Percentiles rank a stretch among this genome's conserved stretches.
Conservation (phyloP, 1,140 invertebrate genomes). For the Phenacoccus solenopsis region DNA sequence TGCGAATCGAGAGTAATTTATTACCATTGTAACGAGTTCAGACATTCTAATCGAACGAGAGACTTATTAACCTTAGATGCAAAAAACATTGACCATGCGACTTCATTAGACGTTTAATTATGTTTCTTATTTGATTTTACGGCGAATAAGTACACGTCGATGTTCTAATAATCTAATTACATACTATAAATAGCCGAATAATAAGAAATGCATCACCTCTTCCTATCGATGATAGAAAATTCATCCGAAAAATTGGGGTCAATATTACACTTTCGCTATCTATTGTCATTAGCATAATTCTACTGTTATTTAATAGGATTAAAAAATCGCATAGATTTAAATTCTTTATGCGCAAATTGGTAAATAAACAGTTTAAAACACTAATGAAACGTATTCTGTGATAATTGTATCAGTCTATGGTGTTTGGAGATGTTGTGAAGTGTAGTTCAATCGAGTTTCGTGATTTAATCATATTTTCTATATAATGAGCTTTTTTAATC, state of each 20-base stretch:
- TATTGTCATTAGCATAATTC: background rate
- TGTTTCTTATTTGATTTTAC: background rate
- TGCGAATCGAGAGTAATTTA: no score
- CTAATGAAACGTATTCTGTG: no score
- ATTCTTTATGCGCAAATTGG: background rate
- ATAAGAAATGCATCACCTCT: background rate
- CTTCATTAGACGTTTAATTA: background rate
- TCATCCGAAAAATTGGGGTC: background rate
- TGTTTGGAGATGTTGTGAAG: background rate
- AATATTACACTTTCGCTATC: background rate
- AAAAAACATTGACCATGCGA: background rate
- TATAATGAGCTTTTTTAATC: constrained; percentile 9
- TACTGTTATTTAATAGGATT: background rate
- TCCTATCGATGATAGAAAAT: background rate
- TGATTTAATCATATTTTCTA: background rate
- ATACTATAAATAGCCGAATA: background rate
- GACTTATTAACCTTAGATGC: background rate
- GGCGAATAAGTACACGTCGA: background rate
- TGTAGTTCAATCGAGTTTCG: background rate
- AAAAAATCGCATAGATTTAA: background rate
- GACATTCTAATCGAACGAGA: no score
- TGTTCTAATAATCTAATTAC: constrained; percentile 3
- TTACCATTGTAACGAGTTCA: no score
- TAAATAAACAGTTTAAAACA: background rate
- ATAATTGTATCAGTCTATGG: no score